A percentile compares a stretch with the other conserved stretches of the same genome.
phyloP scores from a whole-genome alignment of 2,113 vertebrate species.

The Oophaga pumilio region DNA sequence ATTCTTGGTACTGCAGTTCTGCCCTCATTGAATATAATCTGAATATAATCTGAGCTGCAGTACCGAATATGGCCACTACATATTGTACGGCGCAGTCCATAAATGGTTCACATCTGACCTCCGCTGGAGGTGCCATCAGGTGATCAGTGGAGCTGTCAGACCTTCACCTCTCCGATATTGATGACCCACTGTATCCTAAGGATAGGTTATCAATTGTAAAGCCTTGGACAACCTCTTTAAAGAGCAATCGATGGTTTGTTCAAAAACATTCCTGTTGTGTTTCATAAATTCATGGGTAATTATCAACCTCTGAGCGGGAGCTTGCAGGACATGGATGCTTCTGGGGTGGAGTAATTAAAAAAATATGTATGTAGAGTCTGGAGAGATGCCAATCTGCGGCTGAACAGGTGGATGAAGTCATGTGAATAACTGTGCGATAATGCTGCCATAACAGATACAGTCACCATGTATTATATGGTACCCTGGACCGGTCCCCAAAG shows the following conservation, averaged over 20 bases:
- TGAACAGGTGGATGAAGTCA: not conserved
- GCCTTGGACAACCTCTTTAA: too few relatives aligned
- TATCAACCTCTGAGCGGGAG: slow-evolving; percentile 3
- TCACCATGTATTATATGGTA: not conserved
- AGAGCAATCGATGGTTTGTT: not conserved
- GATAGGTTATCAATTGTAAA: too few relatives aligned
- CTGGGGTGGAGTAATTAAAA: not conserved
- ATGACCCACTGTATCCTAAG: too few relatives aligned
- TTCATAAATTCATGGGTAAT: slow-evolving; percentile 2
- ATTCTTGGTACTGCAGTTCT: too few relatives aligned
- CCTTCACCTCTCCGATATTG: too few relatives aligned
- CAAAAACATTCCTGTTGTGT: not conserved
- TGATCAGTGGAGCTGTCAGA: too few relatives aligned
- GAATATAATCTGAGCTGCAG: too few relatives aligned
- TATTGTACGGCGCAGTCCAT: too few relatives aligned
- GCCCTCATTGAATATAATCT: too few relatives aligned
- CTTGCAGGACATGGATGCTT: not conserved
- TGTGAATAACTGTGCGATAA: not conserved
- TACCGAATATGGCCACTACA: too few relatives aligned
- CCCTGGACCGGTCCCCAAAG: not conserved
- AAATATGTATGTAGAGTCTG: slow-evolving; percentile 8
- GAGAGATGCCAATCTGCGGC: not conserved
- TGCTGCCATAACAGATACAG: not conserved
- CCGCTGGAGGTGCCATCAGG: too few relatives aligned
- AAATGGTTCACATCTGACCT: too few relatives aligned